A percentile compares a stretch with the other conserved stretches of the same genome.
Conservation (phyloP, 64 coral and sea anemone species). For the Pachyseris speciosa region DNA sequence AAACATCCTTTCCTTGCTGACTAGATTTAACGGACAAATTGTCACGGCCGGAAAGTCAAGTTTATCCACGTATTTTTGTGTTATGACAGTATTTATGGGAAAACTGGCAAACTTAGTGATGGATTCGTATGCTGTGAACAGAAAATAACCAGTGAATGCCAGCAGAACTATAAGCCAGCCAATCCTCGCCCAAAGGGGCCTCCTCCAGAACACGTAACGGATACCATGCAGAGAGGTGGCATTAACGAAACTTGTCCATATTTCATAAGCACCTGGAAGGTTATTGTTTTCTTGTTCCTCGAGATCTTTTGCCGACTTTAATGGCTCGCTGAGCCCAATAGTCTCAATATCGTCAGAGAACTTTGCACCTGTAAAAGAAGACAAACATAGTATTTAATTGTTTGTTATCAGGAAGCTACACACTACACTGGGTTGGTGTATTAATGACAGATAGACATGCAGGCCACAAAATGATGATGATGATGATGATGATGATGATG, state of each 20-base stretch:
- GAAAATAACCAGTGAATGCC: conserved; percentile 9
- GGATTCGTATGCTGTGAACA: conserved; percentile 2
- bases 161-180: conserved; percentile 22
- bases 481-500: background rate
- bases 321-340: too few species aligned
- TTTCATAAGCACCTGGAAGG: background rate
- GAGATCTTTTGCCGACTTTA: background rate
- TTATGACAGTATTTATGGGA: conserved; percentile 23
- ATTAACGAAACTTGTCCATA: conserved; percentile 13
- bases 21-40: conserved; percentile 24
- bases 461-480: background rate
- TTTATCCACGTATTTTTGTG: background rate
- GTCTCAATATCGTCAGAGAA: background rate
- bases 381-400: too few species aligned
- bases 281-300: background rate
- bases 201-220: background rate
- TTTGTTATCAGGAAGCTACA: too few species aligned
- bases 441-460: too few species aligned
- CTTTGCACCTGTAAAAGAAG: too few species aligned
- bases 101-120: background rate
- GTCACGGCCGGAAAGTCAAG: conserved; percentile 26
- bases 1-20: conserved; percentile 63
- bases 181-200: conserved; percentile 10
- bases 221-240: conserved; percentile 56
- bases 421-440: too few species aligned